Base-by-base conservation (phyloP, 37 sponge, comb jelly and placozoan species). In the Halichondria panicea region DNA sequence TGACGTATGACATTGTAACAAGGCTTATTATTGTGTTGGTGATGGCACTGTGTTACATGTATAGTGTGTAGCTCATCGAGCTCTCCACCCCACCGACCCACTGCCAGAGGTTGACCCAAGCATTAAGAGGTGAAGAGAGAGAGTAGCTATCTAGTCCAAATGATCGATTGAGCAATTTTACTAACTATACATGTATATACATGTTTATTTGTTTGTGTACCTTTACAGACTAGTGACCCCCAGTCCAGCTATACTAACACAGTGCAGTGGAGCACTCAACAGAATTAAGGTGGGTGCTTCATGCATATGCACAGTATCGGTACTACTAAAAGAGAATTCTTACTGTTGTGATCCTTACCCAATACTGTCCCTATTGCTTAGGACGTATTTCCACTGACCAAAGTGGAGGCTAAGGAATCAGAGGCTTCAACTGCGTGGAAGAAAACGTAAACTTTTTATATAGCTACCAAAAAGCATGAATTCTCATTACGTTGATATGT, bases 21-120 rank as follows among this genome's bases (percentile, higher is more conserved):
- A n/a, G n/a, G n/a, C n/a, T n/a, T n/a, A n/a, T n/a, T n/a, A n/a
- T n/a, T n/a, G n/a, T n/a, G n/a, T n/a, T n/a, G n/a, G n/a, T n/a
- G n/a, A n/a, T n/a, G n/a, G n/a, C n/a, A n/a, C n/a, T n/a, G n/a
- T n/a, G n/a, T n/a, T 68, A 21, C 34, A 30, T 15, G 11, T 60
- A 3, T 39, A 91, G 87, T 90, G 91, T 43, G 73, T 93, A 6
- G 73, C 78, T 21, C 79, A 85, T n/a, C 68, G 96, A 25, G 83
- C 90, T 35, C 64, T 95, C 33, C 36, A 88, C 31, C 79, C 90
- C 13, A 81, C 68, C 21, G 60, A 76, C 40, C 63, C 78, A 6
- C 46, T 95, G 6, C 96, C 96, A 3, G 75, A 89, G 4, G 61
- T 83, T 12, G 93, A 95, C 35, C 87, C 89, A 31, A 4, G 65